Evolutionary conservation across 2,797 vertebrate species (phyloP), one percentile per base, ranked within the genome.

Genomic region (Myripristis jacobus): DNA sequence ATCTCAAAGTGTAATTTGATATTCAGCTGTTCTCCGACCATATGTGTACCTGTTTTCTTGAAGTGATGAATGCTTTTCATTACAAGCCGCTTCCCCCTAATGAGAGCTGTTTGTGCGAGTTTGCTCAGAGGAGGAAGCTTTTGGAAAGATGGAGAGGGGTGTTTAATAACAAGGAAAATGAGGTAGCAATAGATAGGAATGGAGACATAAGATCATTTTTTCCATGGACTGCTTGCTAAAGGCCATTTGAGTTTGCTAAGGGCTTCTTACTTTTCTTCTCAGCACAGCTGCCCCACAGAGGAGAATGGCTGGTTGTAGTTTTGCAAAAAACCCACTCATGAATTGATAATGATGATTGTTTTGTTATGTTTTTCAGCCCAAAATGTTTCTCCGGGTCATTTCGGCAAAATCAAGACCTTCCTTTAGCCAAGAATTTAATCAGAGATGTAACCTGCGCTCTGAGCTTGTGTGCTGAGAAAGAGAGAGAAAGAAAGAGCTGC

Each of bases 121-220:
- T 22, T 79, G 58, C 70, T 71, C 75, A 71, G 57, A 62, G 56
- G 59, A 43, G 48, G 55, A 83, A 80, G 66, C 77, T 67, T 73
- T 73, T n/a, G 73, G 72, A 86, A 83, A 84, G 65, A 47, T 60
- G 71, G 62, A 87, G 29, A 9, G 15, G 69, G 67, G 60, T 7
- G 50, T 90, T 87, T 88, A 80, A 89, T 84, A 88, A 86, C 61
- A 66, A 72, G 83, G 81, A 89, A 89, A 90, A 89, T 78, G 21
- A 87, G 87, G 84, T 79, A 38, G 87, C 83, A 89, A 81, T 73
- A 86, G 89, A 88, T 87, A 90, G 88, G 83, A 90, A 90, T 87
- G 83, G 81, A 91, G 84, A 90, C 89, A 87, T 87, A 75, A 57
- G 84, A 82, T 92, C 53, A 91, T 81, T 78, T 89, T 93, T 93